Conservation (phyloP, 1,140 invertebrate species). For the Asbolus verrucosus region DNA sequence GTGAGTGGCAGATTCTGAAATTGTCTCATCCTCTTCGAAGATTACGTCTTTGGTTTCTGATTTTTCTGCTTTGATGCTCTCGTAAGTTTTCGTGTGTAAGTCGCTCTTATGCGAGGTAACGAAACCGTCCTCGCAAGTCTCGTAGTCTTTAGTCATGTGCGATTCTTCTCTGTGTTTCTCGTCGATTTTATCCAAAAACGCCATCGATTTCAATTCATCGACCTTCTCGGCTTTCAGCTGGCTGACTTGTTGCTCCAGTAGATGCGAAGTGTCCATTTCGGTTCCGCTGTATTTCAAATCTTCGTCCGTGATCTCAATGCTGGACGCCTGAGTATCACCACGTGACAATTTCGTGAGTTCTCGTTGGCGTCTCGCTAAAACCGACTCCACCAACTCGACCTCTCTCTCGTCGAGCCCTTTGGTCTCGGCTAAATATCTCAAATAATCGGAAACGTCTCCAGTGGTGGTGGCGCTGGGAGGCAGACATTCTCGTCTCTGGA, state of each 20-base stretch:
- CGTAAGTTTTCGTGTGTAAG: conserved; percentile 50
- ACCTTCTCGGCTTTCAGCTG: conserved; percentile 69
- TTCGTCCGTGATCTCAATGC: conserved; percentile 78
- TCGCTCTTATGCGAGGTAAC: conserved; percentile 51
- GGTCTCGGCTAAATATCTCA: conserved; percentile 65
- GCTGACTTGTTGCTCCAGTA: conserved; percentile 67
- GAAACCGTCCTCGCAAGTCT: conserved; percentile 55
- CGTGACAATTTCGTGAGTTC: conserved; percentile 65
- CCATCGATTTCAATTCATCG: conserved; percentile 71
- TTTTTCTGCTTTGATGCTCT: conserved; percentile 57
- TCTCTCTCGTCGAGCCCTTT: conserved; percentile 66
- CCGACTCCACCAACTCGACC: conserved; percentile 66
- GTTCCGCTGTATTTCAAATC: conserved; percentile 74
- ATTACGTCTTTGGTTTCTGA: conserved; percentile 54
- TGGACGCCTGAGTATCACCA: conserved; percentile 71
- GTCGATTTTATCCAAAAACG: conserved; percentile 60
- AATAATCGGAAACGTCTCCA: conserved; percentile 65
- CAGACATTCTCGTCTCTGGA: conserved; percentile 62
- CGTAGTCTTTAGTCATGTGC: conserved; percentile 55
- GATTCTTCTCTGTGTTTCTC: conserved; percentile 55
- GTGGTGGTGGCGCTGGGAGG: neutral
- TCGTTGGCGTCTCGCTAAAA: conserved; percentile 66
- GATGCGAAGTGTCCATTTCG: conserved; percentile 74
- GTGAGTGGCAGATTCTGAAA: conserved; percentile 53
- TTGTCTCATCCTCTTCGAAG: conserved; percentile 60